These are phyloP conservation scores for Aphidius ervi DNA, from an alignment of 1,140 invertebrate species.

Conservation along the genomic window DNA sequence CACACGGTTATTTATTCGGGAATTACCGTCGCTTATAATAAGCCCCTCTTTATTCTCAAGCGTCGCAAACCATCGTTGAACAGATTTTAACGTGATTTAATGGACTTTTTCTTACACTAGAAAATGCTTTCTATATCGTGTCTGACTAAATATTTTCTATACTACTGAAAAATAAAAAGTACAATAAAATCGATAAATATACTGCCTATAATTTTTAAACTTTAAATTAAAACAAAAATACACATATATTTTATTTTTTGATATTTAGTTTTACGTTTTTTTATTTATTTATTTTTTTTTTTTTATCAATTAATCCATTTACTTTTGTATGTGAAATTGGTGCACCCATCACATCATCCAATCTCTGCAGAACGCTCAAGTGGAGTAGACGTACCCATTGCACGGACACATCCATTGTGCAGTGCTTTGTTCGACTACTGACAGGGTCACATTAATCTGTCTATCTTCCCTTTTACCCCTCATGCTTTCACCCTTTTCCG, in stretches of 20 bases:
- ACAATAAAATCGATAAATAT: too few species aligned
- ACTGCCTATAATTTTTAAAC: too few species aligned
- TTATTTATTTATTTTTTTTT: too few species aligned
- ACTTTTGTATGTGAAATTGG: too few species aligned
- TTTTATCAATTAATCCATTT: too few species aligned
- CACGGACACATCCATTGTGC: constrained; percentile 44
- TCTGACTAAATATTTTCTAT: too few species aligned
- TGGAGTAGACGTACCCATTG: too few species aligned
- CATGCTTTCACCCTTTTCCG: constrained; percentile 19
- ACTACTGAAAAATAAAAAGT: too few species aligned
- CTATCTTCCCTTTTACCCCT: constrained; percentile 41
- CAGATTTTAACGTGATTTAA: constrained; percentile 53
- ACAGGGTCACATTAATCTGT: constrained; percentile 52
- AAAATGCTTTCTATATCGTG: not conserved
- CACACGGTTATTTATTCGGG: constrained; percentile 51
- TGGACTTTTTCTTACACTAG: constrained; percentile 35
- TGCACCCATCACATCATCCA: constrained; percentile 23
- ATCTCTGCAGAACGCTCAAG: not conserved
- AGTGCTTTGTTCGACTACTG: constrained; percentile 51
- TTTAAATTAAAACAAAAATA: too few species aligned
- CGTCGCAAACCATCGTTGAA: constrained; percentile 37
- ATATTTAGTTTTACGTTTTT: too few species aligned
- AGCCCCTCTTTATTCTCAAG: constrained; percentile 52
- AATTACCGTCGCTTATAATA: constrained; percentile 55
- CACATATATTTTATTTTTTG: too few species aligned